Conservation (phyloP, 2,797 vertebrate species). For the Fistularia tabacaria region DNA sequence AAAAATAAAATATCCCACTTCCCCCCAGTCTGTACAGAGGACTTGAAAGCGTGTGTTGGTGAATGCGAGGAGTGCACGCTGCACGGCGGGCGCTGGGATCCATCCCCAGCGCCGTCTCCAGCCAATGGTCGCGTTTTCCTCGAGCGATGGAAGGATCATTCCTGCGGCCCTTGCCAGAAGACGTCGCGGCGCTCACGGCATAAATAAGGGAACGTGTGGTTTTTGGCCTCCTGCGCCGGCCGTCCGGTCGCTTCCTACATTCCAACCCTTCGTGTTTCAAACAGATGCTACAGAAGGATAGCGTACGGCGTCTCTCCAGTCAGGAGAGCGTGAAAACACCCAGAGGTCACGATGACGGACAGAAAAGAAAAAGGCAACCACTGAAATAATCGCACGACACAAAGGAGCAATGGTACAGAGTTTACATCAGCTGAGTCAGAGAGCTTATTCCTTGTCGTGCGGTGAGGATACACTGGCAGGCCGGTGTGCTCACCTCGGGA, state of each 20-base stretch:
- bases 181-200: constrained; percentile 15
- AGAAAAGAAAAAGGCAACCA: constrained; percentile 60
- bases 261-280: constrained; percentile 28
- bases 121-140: background rate
- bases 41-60: constrained; percentile 22
- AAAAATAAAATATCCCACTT: constrained; percentile 50
- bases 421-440: constrained; percentile 34
- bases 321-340: constrained; percentile 33
- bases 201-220: constrained; percentile 29
- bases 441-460: constrained; percentile 62
- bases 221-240: constrained; percentile 21
- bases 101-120: no score
- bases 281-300: constrained; percentile 58
- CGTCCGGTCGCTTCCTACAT: constrained; percentile 15
- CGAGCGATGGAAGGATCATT: constrained; percentile 20
- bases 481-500: constrained; percentile 13
- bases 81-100: constrained; percentile 41
- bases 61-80: constrained; percentile 26
- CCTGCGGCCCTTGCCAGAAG: constrained; percentile 8
- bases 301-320: constrained; percentile 28
- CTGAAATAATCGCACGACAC: constrained; percentile 58
- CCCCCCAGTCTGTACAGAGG: constrained; percentile 1
- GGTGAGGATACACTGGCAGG: constrained; percentile 20
- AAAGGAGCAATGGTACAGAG: constrained; percentile 28
- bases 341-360: constrained; percentile 13